Evolutionary conservation across 2,113 vertebrate genomes (phyloP), one percentile per base, ranked within the genome.

Genomic region (Candoia aspera): DNA sequence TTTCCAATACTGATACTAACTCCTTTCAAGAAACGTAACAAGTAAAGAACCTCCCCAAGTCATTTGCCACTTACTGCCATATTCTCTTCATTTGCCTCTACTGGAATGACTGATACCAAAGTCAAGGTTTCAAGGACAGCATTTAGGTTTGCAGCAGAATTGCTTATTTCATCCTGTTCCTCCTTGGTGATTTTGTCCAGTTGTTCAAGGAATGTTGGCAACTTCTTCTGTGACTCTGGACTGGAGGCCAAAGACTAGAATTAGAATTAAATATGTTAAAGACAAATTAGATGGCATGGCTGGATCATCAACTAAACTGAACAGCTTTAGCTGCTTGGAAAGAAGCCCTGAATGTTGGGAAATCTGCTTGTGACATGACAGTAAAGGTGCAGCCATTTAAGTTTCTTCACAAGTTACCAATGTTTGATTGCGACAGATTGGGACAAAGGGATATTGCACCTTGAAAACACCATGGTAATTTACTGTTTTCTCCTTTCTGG

Each of bases 241-340:
- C 96, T 96, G 46, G 83, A 94, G 91, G 95, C 73, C 95, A 98
- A 95, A 84, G 93, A 42, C 98, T 98, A 92, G 60, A 93, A 95
- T 57, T 58, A 84, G 95, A 96, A 89, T 92, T 19, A 94, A 91
- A 84, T 53, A 93, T 12, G 58, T n/a, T 2, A 84, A 46, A 73
- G 68, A 88, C n/a, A 58, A n/a, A 33, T 2, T 13, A 24, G 53
- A 89, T 26, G 59, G 21, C 46, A 26, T 8, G 37, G 85, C 46
- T 37, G 55, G 42, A 62, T 64, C 8, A 3, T 92, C 24, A 68
- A 24, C 58, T 60, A 17, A 85, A 53, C 42, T 23, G 6, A 73
- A 73, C 15, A 79, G 33, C 57, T 23, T 55, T 24, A 11, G 33
- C 53, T 90, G 42, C 24, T 4, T 42, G 73, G 10, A 29, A 19